Conservation (phyloP, 2,797 vertebrate genomes). For the Pygocentrus nattereri region DNA sequence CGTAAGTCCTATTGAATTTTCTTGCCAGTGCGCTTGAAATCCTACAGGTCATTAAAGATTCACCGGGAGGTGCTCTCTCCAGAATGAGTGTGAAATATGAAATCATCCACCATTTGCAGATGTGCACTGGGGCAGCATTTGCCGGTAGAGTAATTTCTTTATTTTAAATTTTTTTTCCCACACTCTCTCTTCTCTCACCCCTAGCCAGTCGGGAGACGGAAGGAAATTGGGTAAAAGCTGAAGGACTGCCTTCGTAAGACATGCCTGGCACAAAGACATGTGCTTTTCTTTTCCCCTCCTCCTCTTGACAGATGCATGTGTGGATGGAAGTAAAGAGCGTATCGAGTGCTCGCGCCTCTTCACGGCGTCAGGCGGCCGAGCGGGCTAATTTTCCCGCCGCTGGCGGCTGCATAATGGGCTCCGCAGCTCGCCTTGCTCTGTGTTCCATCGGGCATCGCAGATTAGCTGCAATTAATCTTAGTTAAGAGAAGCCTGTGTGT, state of each 20-base stretch:
- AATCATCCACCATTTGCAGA: slow-evolving; percentile 45
- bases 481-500: slow-evolving; percentile 77
- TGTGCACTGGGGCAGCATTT: not conserved
- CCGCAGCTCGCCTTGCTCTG: slow-evolving; percentile 50
- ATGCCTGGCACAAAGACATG: not conserved
- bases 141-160: not conserved
- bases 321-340: slow-evolving; percentile 48
- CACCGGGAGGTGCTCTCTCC: slow-evolving; percentile 3
- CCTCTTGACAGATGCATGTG: slow-evolving; percentile 52
- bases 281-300: not conserved
- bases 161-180: not conserved
- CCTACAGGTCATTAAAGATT: slow-evolving; percentile 46
- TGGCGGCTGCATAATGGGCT: slow-evolving; percentile 49
- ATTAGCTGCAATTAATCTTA: slow-evolving; percentile 84
- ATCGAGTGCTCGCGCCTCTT: slow-evolving; percentile 27
- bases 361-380: slow-evolving; percentile 31
- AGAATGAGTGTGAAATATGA: slow-evolving; percentile 48
- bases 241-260: slow-evolving; percentile 24
- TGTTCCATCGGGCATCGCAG: slow-evolving; percentile 78
- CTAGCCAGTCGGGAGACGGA: not conserved
- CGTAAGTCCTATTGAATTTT: slow-evolving; percentile 37
- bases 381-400: slow-evolving; percentile 52
- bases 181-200: not conserved
- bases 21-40: slow-evolving; percentile 25
- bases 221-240: slow-evolving; percentile 21